phyloP scores from a whole-genome alignment of 1,140 invertebrate genomes.

The Gerris buenoi region DNA sequence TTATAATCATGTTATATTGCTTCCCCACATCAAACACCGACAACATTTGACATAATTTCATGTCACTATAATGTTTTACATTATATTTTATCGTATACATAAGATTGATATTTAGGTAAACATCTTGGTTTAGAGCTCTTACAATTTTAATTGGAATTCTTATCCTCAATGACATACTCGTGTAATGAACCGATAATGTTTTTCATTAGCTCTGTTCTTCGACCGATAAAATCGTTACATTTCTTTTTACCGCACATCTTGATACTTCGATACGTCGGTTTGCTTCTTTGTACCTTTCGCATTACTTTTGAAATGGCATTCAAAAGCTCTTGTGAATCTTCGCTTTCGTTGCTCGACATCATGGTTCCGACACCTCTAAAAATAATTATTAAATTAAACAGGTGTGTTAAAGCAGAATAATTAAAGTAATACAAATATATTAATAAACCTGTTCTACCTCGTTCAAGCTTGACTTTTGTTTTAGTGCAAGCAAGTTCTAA shows the following conservation, averaged over 20 bases:
- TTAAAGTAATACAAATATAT: background rate
- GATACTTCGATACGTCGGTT: background rate
- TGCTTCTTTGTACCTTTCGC: background rate
- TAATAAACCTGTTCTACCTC: background rate
- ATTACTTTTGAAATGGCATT: background rate
- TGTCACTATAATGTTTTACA: no score
- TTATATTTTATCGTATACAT: no score
- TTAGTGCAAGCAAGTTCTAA: background rate
- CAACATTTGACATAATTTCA: no score
- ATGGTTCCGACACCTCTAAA: background rate
- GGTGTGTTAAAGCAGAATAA: background rate
- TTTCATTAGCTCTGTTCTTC: background rate
- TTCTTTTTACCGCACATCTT: background rate
- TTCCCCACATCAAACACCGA: no score
- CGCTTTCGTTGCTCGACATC: background rate
- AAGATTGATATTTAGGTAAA: no score
- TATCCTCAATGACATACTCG: background rate
- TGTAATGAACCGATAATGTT: background rate
- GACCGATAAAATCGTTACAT: background rate
- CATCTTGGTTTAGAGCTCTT: no score
- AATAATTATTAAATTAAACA: background rate
- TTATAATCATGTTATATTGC: no score
- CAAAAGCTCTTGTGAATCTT: background rate
- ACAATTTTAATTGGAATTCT: no score
- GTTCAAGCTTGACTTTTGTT: background rate